Evolutionary conservation across 1,140 invertebrate genomes (phyloP), one percentile per base, ranked within the genome.

Genomic region (Tetranychus urticae): DNA sequence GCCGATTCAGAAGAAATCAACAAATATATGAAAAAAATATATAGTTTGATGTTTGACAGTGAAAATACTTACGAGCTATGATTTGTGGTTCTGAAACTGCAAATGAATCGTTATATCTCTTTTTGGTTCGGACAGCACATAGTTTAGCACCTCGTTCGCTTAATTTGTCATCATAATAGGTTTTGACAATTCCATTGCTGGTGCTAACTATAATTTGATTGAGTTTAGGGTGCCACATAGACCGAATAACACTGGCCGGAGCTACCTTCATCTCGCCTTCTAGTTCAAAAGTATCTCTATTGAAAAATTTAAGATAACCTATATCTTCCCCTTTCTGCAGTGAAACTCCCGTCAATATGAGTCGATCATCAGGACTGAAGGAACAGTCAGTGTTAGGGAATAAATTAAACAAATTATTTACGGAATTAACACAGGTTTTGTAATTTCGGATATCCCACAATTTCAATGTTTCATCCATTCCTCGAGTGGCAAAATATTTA

Each of bases 201-300:
- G 85, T 86, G 1, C 90, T 86, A 10, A 91, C 80, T 62, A 97
- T 86, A 62, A 98, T 83, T 70, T 99, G 94, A 72, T 97, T 97
- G 1, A 98, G 72, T 72, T 90, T 90, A 0, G 93, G 86, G 75
- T 98, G 94, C 94, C 94, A 99, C 2, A 86, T 69, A 3, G 82
- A 81, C 69, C 90, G 85, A 37, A 98, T 87, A 0, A 92, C 80
- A 69, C 73, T 64, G 66, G 71, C 70, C 67, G 83, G 77, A 0
- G 81, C 77, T 10, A 89, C 82, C 48, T 80, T 74, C 48, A 96
- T 80, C 62, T 84, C 77, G 46, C 82, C 70, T 5, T 73, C 64
- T 39, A 66, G 64, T 47, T 88, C 76, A 66, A 90, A 88, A 0
- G 79, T 86, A 52, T 82, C 80, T 3, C 81, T 76, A 67, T 88